phyloP scores from a whole-genome alignment of 2,888 invertebrate species.

The Synanthedon vespiformis region DNA sequence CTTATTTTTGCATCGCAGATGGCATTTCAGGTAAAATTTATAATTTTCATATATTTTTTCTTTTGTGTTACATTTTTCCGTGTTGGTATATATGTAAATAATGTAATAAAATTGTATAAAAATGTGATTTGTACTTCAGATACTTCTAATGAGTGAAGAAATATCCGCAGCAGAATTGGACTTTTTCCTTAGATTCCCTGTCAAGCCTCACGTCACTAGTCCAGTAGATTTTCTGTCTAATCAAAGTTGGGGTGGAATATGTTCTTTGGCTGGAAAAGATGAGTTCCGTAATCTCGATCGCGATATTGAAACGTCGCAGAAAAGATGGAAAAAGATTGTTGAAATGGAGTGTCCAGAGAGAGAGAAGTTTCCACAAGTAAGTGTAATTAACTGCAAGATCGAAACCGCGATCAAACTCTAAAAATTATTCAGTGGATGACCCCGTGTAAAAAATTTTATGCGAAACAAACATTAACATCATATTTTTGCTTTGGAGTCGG shows the following conservation, averaged over 20 bases:
- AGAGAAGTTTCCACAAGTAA: slow-evolving; percentile 92
- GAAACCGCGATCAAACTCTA: no score
- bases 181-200: slow-evolving; percentile 91
- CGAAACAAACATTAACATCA: no score
- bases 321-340: slow-evolving; percentile 96
- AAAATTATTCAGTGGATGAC: no score
- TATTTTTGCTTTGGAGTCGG: no score
- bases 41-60: background rate
- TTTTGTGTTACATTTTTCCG: background rate
- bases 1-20: slow-evolving; percentile 96
- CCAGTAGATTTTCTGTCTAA: slow-evolving; percentile 96
- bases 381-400: background rate
- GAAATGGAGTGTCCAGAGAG: slow-evolving; percentile 95
- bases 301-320: slow-evolving; percentile 96
- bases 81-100: no score
- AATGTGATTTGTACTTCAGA: slow-evolving; percentile 55
- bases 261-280: slow-evolving; percentile 89
- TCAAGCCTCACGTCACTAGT: slow-evolving; percentile 91
- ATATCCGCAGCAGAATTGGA: slow-evolving; percentile 88
- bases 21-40: slow-evolving; percentile 85
- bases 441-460: no score
- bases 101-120: no score
- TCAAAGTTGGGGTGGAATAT: slow-evolving; percentile 94
- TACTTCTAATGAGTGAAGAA: slow-evolving; percentile 88
- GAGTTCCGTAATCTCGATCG: slow-evolving; percentile 94